These are phyloP conservation scores for Crax fasciolata DNA, from an alignment of 2,797 vertebrate genomes.

Conservation along the genomic window DNA sequence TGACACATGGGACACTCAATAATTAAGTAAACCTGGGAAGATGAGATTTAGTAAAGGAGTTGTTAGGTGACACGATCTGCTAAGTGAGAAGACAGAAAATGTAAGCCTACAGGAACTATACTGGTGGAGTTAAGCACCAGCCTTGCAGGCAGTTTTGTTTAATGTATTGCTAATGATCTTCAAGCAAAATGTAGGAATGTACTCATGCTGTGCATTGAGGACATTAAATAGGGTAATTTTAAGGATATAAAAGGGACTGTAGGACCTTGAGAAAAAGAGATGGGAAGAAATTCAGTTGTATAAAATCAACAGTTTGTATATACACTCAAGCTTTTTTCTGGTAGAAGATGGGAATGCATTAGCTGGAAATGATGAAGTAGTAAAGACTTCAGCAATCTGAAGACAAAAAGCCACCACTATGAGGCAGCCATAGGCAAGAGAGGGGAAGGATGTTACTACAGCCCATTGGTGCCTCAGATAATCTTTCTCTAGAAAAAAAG, in stretches of 20 bases:
- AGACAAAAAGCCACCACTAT: not conserved
- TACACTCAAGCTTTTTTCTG: not conserved
- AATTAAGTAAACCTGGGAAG: constrained; percentile 22
- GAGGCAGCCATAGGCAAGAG: not conserved
- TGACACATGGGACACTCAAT: not conserved
- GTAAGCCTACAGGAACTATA: not conserved
- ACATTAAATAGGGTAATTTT: not conserved
- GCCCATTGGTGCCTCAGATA: not conserved
- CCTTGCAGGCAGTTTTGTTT: not conserved
- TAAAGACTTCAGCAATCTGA: not conserved
- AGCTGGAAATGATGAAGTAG: not conserved
- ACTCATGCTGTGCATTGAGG: not conserved
- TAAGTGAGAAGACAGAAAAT: not conserved
- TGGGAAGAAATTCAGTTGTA: not conserved
- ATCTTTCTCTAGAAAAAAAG: not conserved
- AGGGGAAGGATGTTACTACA: not conserved
- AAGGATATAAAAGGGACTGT: not conserved
- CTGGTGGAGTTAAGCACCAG: not conserved
- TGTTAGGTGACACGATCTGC: constrained; percentile 27
- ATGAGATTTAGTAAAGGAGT: constrained; percentile 39
- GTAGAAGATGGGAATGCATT: not conserved
- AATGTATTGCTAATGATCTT: not conserved
- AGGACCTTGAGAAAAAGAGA: not conserved
- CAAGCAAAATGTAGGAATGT: not conserved
- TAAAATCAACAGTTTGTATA: not conserved